These are phyloP conservation scores for Plutomurus gul DNA, from an alignment of 1,140 invertebrate species.

Conservation along the genomic window DNA sequence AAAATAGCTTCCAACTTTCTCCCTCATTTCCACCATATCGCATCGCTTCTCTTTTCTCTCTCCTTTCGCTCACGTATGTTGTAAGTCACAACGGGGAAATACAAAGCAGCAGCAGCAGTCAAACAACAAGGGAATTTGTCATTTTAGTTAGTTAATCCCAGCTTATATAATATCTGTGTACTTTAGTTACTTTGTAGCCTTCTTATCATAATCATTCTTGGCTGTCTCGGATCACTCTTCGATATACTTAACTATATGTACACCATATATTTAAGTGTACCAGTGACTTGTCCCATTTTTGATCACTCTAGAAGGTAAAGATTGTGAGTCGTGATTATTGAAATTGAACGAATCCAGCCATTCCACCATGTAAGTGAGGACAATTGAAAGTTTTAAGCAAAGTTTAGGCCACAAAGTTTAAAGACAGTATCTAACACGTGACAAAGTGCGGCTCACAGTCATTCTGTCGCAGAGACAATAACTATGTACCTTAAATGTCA, in stretches of 20 bases:
- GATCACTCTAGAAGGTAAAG: too few species aligned
- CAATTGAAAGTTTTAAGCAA: not conserved
- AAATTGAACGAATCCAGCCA: conserved; percentile 1
- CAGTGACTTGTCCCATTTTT: not conserved
- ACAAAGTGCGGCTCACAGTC: too few species aligned
- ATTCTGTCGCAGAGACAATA: not conserved
- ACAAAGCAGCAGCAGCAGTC: too few species aligned
- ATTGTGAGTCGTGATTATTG: not conserved
- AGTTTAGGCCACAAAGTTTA: too few species aligned
- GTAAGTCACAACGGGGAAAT: not conserved
- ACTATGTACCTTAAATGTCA: not conserved
- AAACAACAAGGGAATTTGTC: not conserved
- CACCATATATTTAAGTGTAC: too few species aligned
- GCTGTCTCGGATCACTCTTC: too few species aligned
- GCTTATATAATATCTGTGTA: too few species aligned
- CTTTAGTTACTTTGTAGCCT: too few species aligned
- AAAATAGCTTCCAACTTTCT: conserved; percentile 34
- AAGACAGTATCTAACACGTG: too few species aligned
- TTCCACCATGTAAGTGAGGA: not conserved
- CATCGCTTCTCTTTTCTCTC: not conserved
- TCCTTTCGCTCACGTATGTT: not conserved
- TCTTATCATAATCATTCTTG: too few species aligned
- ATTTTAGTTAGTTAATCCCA: not conserved
- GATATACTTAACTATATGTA: too few species aligned
- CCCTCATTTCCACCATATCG: not conserved